Base-by-base conservation (phyloP, 2,888 invertebrate species). In the Xestoiulus laeticollis region DNA sequence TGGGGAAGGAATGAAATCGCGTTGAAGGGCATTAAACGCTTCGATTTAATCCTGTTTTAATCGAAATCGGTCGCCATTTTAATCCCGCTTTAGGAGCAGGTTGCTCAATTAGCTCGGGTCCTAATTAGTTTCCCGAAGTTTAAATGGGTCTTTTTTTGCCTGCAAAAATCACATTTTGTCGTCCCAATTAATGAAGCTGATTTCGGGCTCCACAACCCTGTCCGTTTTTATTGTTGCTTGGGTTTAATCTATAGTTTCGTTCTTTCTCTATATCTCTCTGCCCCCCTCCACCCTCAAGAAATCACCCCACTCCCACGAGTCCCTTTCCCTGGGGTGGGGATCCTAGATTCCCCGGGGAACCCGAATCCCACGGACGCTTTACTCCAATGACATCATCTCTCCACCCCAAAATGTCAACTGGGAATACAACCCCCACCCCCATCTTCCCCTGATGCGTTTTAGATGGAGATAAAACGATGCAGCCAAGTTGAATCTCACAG, bases 401-500 rank as follows among this genome's bases (percentile, higher is more conserved):
- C 26, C 68, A 68, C 68, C 68, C 68, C 26, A 26, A 12, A 68
- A 26, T 68, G 26, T 68, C 68, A n/a, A 26, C 30, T 68, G 68
- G 68, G 68, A 68, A 68, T 68, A 68, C 10, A 12, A 1, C 1
- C 59, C 59, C 53, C 59, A 59, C 59, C 59, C 59, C 22, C 59
- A 59, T 22, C 59, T n/a, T 19, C 59, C 68, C 68, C 68, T 68
- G 26, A 68, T 68, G 68, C 26, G 68, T 68, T 68, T 68, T 68
- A 68, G 68, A 68, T 68, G 26, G 68, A 68, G 68, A 68, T 68
- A 68, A 68, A 68, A 68, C 68, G 68, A 68, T n/a, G 68, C 68
- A 68, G 12, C 68, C 68, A 68, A 68, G 26, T 68, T 26, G 68
- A 68, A 68, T 26, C 26, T 22, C 68, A n/a, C 26, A 10, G 26